A percentile compares a stretch with the other conserved stretches of the same genome.
Conservation (phyloP, 2,888 invertebrate species). For the Eurytoma californica region DNA sequence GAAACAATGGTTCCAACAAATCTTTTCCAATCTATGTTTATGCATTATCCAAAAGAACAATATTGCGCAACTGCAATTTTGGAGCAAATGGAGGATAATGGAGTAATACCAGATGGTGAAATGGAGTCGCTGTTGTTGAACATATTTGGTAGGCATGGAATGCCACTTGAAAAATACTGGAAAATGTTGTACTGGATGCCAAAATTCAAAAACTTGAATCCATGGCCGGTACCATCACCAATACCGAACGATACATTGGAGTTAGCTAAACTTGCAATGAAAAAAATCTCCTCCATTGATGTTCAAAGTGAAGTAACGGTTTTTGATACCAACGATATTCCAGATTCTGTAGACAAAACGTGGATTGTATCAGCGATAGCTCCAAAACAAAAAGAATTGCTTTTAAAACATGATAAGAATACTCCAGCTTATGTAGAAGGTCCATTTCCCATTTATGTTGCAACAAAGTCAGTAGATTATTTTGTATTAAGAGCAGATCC, state of each 20-base stretch:
- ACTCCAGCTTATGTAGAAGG: slow-evolving; percentile 89
- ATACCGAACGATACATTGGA: slow-evolving; percentile 87
- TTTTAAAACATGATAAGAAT: slow-evolving; percentile 79
- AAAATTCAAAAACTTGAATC: slow-evolving; percentile 93
- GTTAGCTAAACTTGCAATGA: slow-evolving; percentile 88
- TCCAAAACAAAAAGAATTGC: slow-evolving; percentile 82
- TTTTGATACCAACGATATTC: slow-evolving; percentile 83
- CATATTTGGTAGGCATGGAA: slow-evolving; percentile 88
- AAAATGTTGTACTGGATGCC: slow-evolving; percentile 94
- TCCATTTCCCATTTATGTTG: slow-evolving; percentile 87
- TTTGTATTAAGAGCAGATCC: slow-evolving; percentile 88
- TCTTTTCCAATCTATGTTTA: slow-evolving; percentile 90
- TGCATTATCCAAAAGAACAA: slow-evolving; percentile 97
- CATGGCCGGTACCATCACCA: slow-evolving; percentile 88
- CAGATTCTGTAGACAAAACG: slow-evolving; percentile 88
- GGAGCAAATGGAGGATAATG: slow-evolving; percentile 96
- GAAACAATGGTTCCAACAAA: slow-evolving; percentile 90
- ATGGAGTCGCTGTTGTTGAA: slow-evolving; percentile 88
- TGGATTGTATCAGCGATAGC: slow-evolving; percentile 95
- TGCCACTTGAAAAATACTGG: slow-evolving; percentile 85
- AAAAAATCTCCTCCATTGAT: slow-evolving; percentile 90
- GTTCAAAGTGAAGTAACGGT: slow-evolving; percentile 80
- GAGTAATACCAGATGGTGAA: slow-evolving; percentile 93
- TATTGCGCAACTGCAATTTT: slow-evolving; percentile 92
- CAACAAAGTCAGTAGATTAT: slow-evolving; percentile 86